A percentile compares a stretch with the other conserved stretches of the same genome.
phyloP scores from a whole-genome alignment of 1,140 invertebrate genomes.

The Pachyrhynchus sulphureomaculatus region DNA sequence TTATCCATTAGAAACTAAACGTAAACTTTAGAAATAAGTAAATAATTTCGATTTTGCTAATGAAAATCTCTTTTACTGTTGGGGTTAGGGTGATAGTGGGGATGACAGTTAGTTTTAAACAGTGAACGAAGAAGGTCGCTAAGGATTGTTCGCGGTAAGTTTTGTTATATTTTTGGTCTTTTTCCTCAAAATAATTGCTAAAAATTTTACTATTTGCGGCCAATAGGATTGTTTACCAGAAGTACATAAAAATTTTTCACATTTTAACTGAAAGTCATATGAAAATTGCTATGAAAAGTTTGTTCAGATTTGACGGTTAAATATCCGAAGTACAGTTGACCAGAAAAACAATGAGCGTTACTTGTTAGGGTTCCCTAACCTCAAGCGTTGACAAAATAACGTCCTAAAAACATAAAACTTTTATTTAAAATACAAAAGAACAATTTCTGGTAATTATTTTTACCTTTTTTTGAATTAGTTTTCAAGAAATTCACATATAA shows the following conservation, averaged over 20 bases:
- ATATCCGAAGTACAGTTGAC: neutral
- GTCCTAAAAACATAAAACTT: too few relatives aligned
- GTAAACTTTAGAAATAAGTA: too few relatives aligned
- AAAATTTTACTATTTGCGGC: neutral
- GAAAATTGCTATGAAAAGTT: neutral
- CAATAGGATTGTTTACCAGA: too few relatives aligned
- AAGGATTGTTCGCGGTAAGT: constrained; percentile 1
- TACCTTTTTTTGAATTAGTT: neutral
- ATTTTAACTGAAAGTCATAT: neutral
- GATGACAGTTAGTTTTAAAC: constrained; percentile 5
- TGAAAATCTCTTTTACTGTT: too few relatives aligned
- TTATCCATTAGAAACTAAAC: too few relatives aligned
- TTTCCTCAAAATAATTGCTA: neutral
- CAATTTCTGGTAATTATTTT: neutral
- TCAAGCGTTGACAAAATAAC: too few relatives aligned
- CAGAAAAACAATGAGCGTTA: too few relatives aligned
- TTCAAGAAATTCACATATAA: neutral
- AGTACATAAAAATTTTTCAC: too few relatives aligned
- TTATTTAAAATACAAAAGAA: too few relatives aligned
- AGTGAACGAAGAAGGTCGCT: neutral
- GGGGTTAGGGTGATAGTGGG: neutral
- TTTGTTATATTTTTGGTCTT: neutral
- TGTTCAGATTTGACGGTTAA: neutral
- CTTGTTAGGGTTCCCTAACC: too few relatives aligned
- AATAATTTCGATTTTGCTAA: too few relatives aligned